phyloP scores from a whole-genome alignment of 2,797 vertebrate species.

The Platalea minor region DNA sequence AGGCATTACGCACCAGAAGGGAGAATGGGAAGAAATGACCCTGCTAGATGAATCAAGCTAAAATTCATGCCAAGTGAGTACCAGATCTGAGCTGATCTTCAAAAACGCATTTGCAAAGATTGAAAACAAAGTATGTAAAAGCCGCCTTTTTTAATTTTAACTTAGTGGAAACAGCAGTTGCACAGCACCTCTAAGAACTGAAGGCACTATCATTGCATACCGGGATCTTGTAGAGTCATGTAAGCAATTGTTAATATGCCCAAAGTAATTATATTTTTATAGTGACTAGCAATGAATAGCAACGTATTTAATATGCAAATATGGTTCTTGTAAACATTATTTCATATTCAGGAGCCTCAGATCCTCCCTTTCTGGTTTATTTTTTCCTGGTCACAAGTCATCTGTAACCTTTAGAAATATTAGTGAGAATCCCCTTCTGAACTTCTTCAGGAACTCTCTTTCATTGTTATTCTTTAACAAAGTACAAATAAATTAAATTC shows the following conservation, averaged over 20 bases:
- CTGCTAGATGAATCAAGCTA: neutral
- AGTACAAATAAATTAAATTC: neutral
- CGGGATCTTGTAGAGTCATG: neutral
- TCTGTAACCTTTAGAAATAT: neutral
- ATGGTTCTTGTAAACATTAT: neutral
- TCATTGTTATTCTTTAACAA: neutral
- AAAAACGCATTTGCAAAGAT: neutral
- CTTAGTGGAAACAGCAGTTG: neutral
- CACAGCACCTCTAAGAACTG: neutral
- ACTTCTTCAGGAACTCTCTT: neutral
- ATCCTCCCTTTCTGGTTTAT: neutral
- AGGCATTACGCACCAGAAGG: neutral
- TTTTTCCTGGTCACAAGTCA: neutral
- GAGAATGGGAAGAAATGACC: conserved; percentile 27
- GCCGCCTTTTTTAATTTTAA: neutral
- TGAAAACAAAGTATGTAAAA: neutral
- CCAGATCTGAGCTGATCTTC: conserved; percentile 18
- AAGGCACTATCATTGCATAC: neutral
- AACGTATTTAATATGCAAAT: neutral
- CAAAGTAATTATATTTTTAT: neutral
- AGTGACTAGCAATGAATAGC: neutral
- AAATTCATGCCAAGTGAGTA: conserved; percentile 14
- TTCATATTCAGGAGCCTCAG: neutral
- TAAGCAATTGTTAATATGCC: neutral
- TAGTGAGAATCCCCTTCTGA: neutral